phyloP scores from a whole-genome alignment of 2,888 invertebrate species.

The Drosophila cracens region DNA sequence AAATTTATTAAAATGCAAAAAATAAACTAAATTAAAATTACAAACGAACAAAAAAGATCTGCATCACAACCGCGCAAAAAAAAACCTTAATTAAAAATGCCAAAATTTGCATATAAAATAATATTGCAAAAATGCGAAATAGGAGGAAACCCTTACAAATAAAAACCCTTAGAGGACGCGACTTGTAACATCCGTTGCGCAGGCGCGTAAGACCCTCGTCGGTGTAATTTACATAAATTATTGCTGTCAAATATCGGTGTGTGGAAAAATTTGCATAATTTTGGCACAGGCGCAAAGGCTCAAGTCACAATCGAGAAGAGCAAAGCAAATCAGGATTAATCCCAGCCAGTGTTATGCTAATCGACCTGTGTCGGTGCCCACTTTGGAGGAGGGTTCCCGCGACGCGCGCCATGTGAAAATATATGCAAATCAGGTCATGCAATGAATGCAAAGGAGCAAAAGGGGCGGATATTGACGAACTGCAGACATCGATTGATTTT shows the following conservation, averaged over 20 bases:
- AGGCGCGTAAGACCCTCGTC: constrained; percentile 49
- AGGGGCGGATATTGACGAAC: constrained; percentile 44
- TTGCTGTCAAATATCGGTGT: constrained; percentile 68
- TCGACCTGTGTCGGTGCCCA: constrained; percentile 71
- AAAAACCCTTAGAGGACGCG: constrained; percentile 26
- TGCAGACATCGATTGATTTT: constrained; percentile 58
- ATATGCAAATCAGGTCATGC: constrained; percentile 67
- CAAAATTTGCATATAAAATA: constrained; percentile 72
- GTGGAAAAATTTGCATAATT: constrained; percentile 73
- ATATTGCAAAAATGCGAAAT: constrained; percentile 55
- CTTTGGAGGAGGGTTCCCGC: constrained; percentile 63
- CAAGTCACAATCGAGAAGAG: constrained; percentile 13
- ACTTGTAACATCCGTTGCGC: constrained; percentile 70
- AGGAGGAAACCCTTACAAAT: constrained; percentile 52
- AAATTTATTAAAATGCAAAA: constrained; percentile 75
- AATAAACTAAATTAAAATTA: constrained; percentile 66
- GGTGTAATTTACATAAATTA: constrained; percentile 79
- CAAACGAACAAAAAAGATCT: constrained; percentile 74
- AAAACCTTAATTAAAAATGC: constrained; percentile 68
- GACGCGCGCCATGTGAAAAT: constrained; percentile 68
- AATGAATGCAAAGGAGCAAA: constrained; percentile 27
- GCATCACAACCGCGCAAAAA: constrained; percentile 78
- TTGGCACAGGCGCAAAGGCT: constrained; percentile 66
- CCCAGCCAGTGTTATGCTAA: constrained; percentile 81
- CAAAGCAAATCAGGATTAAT: constrained; percentile 23